Conservation (phyloP, 2,888 invertebrate genomes). For the Nemapogon koenigi region DNA sequence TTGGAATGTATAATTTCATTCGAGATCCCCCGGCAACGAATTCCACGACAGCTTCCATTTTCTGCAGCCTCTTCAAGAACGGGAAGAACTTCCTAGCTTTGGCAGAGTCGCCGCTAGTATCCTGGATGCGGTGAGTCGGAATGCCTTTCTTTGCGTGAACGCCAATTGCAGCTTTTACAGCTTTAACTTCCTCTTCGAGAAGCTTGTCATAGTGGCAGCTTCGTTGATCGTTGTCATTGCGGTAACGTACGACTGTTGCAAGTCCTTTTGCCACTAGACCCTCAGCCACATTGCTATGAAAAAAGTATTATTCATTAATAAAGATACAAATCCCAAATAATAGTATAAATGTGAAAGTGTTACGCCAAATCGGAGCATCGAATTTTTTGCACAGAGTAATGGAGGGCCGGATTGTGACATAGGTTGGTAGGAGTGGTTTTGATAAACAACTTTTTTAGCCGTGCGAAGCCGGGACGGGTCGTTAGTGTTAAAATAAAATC, state of each 20-base stretch:
- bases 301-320: neutral
- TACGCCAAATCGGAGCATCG: conserved; percentile 1
- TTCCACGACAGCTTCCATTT: conserved; percentile 92
- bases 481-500: neutral
- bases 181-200: conserved; percentile 91
- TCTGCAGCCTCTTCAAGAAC: conserved; percentile 88
- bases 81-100: conserved; percentile 93
- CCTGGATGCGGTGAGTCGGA: conserved; percentile 82
- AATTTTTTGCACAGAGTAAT: neutral
- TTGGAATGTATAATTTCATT: conserved; percentile 90
- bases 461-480: too few species aligned
- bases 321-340: conserved; percentile 13
- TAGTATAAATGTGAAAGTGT: conserved; percentile 11
- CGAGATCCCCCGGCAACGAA: conserved; percentile 97
- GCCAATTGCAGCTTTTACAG: conserved; percentile 80
- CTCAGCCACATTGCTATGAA: conserved; percentile 87
- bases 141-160: conserved; percentile 89
- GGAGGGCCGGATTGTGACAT: too few species aligned
- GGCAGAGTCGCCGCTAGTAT: conserved; percentile 81
- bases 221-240: conserved; percentile 95
- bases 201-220: conserved; percentile 93
- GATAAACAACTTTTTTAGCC: neutral
- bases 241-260: conserved; percentile 91
- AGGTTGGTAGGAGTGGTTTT: too few species aligned
- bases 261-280: conserved; percentile 91